Base-by-base conservation (phyloP, 30 jellyfish, hydroid and myxozoan genomes). In the Mastigias papua region DNA sequence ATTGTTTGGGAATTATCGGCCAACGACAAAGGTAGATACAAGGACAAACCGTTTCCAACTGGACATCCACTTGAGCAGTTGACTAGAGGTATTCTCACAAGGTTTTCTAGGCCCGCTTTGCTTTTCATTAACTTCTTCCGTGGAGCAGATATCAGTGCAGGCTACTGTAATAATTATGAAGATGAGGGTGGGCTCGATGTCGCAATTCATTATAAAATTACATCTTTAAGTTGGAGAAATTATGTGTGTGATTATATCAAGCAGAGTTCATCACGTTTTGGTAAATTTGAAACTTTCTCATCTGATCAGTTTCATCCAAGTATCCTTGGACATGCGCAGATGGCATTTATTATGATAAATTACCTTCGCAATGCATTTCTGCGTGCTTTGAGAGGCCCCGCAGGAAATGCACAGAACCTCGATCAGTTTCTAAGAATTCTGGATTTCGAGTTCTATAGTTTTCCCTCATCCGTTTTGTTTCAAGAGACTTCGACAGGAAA, bases 1-100 rank as follows among this genome's bases (percentile, higher is more conserved):
- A 64, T 96, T 63, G 34, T 96, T 26, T 96, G 99, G 99, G 99
- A 96, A 75, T 88, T 96, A 22, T 78, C 99, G 15, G 99, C 99
- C 15, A 96, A 96, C 62, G 99, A 96, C 79, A 73, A 89, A 42
- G 98, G 98, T 4, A 87, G 99, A 13, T 96, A 90, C 74, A 89
- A 86, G 57, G 99, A 96, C 91, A 96, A 96, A 62, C 99, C 98
- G 31, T 96, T 89, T 66, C 98, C 98, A 20, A 73, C 98, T 20
- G 99, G 96, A 0, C 96, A 91, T 35, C 99, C 99, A 9, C 60
- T 96, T 25, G 99, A 96, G 65, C 98, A 96, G 46, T 91, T 96
- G 11, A 82, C 97, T 9, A 51, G 97, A 30, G 91, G 91, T 48
- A 73, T 87, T 48, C 26, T 96, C 87, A 82, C 65, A 29, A 91